Evolutionary conservation across 2,888 invertebrate genomes (phyloP).

Genomic region (Caradrina kadenii): DNA sequence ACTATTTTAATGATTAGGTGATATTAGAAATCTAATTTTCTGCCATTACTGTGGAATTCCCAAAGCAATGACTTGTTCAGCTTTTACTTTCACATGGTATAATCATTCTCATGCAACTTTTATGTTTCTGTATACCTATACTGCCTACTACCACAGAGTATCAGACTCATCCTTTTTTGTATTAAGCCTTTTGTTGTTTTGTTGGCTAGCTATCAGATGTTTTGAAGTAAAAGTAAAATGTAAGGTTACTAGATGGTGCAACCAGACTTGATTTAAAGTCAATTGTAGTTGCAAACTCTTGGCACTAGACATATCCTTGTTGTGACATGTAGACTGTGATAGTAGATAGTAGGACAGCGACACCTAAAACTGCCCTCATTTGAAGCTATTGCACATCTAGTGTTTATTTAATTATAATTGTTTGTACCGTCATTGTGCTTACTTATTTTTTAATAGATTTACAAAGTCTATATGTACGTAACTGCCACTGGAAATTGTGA

Average conservation of each 20-base stretch:
- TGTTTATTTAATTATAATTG: constrained; percentile 9
- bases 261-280: constrained; percentile 57
- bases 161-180: constrained; percentile 2
- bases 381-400: constrained; percentile 21
- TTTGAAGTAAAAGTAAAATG: constrained; percentile 32
- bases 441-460: not conserved
- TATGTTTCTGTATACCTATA: constrained; percentile 16
- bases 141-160: not conserved
- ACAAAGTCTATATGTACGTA: not conserved
- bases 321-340: constrained; percentile 47
- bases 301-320: constrained; percentile 56
- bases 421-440: constrained; percentile 2
- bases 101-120: constrained; percentile 50
- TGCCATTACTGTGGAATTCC: constrained; percentile 62
- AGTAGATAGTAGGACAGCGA: constrained; percentile 43
- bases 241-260: constrained; percentile 45
- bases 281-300: constrained; percentile 49
- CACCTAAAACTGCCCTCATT: constrained; percentile 41
- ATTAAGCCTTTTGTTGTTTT: constrained; percentile 4
- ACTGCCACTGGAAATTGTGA: too few relatives aligned
- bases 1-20: constrained; percentile 52
- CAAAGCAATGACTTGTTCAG: constrained; percentile 50
- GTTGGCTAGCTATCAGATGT: constrained; percentile 16
- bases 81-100: constrained; percentile 63
- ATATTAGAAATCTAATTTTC: constrained; percentile 61